These are phyloP conservation scores for Brienomyrus brachyistius DNA, from an alignment of 2,113 vertebrate genomes.

Conservation along the genomic window DNA sequence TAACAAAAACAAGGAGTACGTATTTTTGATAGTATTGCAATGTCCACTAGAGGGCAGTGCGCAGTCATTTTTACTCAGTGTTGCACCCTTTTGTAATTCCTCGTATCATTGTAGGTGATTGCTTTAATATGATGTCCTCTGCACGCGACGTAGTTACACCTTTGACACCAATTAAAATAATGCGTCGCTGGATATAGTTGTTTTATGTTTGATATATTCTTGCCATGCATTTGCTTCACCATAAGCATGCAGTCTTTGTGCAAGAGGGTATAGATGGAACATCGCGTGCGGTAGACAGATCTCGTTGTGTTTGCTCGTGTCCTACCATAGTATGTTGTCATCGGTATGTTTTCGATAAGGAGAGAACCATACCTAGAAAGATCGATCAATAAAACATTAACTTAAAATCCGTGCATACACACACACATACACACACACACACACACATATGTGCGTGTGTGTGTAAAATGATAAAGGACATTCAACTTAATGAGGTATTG, in stretches of 20 bases:
- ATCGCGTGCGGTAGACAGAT: background rate
- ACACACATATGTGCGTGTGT: too few relatives aligned
- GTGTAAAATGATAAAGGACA: too few relatives aligned
- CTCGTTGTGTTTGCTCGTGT: background rate
- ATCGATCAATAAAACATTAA: background rate
- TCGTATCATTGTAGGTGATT: background rate
- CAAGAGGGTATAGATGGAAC: background rate
- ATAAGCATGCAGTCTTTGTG: background rate
- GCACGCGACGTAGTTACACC: background rate
- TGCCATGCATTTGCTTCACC: background rate
- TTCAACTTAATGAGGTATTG: background rate
- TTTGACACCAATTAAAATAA: background rate
- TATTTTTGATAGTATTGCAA: background rate
- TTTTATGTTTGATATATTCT: background rate
- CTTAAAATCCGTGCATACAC: too few relatives aligned
- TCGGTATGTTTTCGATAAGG: background rate
- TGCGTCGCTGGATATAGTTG: background rate
- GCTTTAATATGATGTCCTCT: background rate
- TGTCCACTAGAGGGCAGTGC: background rate
- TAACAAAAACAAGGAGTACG: background rate
- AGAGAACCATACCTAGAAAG: background rate
- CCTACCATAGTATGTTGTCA: background rate
- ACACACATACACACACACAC: too few relatives aligned
- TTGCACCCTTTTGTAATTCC: background rate
- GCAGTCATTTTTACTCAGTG: background rate